Percentiles rank a stretch among this genome's conserved stretches.
These are phyloP conservation scores for Sebastiscus albofasciatus DNA, from an alignment of 2,797 vertebrate species.

Conservation along the genomic window DNA sequence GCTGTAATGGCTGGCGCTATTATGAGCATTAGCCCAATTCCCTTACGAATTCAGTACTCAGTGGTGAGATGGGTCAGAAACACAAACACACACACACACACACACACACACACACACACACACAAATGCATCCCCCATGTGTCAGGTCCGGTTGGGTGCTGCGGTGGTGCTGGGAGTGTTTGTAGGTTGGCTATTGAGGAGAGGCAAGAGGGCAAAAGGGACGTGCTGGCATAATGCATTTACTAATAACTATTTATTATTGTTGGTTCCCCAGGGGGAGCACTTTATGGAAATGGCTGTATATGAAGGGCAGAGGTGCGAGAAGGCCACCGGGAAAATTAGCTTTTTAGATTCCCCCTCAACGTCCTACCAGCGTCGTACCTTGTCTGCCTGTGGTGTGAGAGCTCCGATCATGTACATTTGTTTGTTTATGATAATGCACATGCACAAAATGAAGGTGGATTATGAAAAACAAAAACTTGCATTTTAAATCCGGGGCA, in stretches of 20 bases:
- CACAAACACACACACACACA: constrained; percentile 36
- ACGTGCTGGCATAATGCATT: constrained; percentile 81
- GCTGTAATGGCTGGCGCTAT: constrained; percentile 75
- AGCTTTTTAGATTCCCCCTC: constrained; percentile 75
- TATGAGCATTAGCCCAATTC: constrained; percentile 80
- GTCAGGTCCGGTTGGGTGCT: constrained; percentile 66
- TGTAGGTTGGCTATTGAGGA: constrained; percentile 71
- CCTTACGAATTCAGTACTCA: constrained; percentile 66
- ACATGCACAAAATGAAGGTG: constrained; percentile 27
- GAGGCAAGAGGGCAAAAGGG: constrained; percentile 76
- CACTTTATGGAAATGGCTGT: constrained; percentile 81
- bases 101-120: constrained; percentile 13
- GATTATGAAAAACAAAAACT: constrained; percentile 24
- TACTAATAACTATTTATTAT: constrained; percentile 86
- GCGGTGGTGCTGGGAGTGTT: constrained; percentile 61
- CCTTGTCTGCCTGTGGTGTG: constrained; percentile 33
- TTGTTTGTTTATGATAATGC: constrained; percentile 46
- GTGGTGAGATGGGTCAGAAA: constrained; percentile 65
- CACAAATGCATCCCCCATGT: constrained; percentile 39
- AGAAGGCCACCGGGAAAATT: constrained; percentile 73
- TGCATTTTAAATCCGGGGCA: neutral
- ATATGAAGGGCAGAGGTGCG: constrained; percentile 73
- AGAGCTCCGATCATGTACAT: constrained; percentile 35
- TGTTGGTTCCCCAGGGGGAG: constrained; percentile 77
- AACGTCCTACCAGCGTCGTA: constrained; percentile 54